Evolutionary conservation across 2,113 vertebrate species (phyloP).

Genomic region (Amazona vittata): DNA sequence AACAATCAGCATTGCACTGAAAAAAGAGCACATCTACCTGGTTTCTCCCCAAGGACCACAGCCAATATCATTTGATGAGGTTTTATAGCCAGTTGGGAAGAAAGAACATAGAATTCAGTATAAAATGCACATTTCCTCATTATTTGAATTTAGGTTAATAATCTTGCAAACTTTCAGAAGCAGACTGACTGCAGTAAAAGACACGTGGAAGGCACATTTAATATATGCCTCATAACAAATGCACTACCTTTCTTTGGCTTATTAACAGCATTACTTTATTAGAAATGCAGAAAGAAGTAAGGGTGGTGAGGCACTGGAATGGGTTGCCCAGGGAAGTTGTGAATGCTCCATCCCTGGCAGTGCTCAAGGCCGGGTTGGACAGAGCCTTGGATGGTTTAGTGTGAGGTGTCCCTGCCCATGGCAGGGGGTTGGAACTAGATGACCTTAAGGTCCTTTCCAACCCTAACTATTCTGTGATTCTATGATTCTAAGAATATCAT

Average conservation of each 20-base stretch:
- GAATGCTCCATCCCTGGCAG: no score
- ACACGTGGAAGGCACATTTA: not conserved
- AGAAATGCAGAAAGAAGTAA: not conserved
- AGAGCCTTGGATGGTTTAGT: no score
- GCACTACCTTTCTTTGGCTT: not conserved
- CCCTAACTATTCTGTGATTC: no score
- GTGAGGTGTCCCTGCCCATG: no score
- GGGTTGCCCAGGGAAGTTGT: no score
- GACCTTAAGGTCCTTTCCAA: no score
- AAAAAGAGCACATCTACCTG: not conserved
- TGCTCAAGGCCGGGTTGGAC: no score
- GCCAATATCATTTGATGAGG: not conserved
- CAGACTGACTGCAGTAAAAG: not conserved
- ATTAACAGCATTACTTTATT: not conserved
- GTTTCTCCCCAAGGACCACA: not conserved
- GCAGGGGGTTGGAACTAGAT: no score
- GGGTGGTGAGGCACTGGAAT: no score
- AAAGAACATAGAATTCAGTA: not conserved
- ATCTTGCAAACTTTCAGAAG: not conserved
- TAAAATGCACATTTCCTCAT: not conserved
- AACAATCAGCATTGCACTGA: not conserved
- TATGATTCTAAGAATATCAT: not conserved
- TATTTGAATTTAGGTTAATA: not conserved
- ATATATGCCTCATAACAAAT: not conserved
- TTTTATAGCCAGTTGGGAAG: not conserved